A percentile compares a stretch with the other conserved stretches of the same genome.
Conservation (phyloP, 2,888 invertebrate genomes). For the Hemistola chrysoprasaria region DNA sequence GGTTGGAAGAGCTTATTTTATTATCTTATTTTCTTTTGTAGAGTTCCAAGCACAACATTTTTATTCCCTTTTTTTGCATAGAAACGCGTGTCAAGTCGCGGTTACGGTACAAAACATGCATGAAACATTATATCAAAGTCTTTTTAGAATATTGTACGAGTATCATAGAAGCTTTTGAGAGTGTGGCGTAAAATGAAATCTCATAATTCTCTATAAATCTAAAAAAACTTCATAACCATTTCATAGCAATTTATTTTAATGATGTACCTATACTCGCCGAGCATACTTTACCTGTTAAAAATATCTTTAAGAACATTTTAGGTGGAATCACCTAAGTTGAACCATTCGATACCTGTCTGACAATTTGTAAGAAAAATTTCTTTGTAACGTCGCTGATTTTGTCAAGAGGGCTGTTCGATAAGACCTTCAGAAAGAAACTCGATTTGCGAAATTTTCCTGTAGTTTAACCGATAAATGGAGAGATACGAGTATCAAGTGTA, state of each 20-base stretch:
- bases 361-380: constrained; percentile 37
- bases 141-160: constrained; percentile 1
- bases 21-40: too few species aligned
- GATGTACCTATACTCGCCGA: too few species aligned
- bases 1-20: too few species aligned
- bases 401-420: constrained; percentile 33
- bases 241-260: too few species aligned
- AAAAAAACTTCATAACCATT: too few species aligned
- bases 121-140: constrained; percentile 1
- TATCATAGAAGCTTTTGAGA: constrained; percentile 1
- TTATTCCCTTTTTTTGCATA: constrained; percentile 10
- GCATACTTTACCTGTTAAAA: too few species aligned
- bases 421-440: constrained; percentile 38
- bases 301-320: too few species aligned
- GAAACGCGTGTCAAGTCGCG: constrained; percentile 2
- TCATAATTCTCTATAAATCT: too few species aligned
- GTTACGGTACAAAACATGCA: constrained; percentile 2
- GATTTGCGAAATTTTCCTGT: constrained; percentile 45
- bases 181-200: constrained; percentile 3
- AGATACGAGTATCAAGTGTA: constrained; percentile 1
- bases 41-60: constrained; percentile 23
- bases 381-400: constrained; percentile 32
- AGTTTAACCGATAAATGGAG: constrained; percentile 36
- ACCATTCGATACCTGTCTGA: constrained; percentile 36
- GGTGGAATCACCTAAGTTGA: constrained; percentile 19